These are phyloP conservation scores for Tenthredo notha DNA, from an alignment of 2,888 invertebrate genomes.

Conservation along the genomic window DNA sequence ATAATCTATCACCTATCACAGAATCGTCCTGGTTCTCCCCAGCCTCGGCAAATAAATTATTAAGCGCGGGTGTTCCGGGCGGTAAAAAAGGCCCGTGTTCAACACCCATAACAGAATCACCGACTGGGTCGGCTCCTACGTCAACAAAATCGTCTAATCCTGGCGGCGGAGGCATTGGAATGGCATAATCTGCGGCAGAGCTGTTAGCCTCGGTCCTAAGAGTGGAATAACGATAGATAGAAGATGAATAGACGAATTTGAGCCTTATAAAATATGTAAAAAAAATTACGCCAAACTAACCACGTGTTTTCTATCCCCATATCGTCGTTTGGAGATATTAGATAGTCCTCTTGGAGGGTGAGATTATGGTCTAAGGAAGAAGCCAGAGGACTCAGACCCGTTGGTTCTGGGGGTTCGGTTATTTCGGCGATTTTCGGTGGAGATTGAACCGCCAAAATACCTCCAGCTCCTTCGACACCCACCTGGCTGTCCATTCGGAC, in stretches of 20 bases:
- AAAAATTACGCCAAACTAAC: constrained; percentile 62
- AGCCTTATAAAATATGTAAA: no score
- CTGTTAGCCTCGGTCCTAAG: constrained; percentile 73
- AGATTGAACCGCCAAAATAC: constrained; percentile 73
- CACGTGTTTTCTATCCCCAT: constrained; percentile 79
- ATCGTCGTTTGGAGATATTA: constrained; percentile 68
- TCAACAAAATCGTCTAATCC: constrained; percentile 72
- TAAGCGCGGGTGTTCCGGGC: constrained; percentile 69
- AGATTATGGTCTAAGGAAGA: constrained; percentile 74
- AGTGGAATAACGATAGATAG: neutral
- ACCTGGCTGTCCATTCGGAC: constrained; percentile 75
- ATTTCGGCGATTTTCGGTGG: constrained; percentile 63
- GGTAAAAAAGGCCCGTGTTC: constrained; percentile 75
- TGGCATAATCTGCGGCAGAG: constrained; percentile 72
- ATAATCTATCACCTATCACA: constrained; percentile 68
- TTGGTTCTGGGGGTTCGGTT: constrained; percentile 71
- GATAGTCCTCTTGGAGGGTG: constrained; percentile 73
- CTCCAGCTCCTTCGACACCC: constrained; percentile 70
- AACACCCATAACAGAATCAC: constrained; percentile 67
- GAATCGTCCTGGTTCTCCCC: constrained; percentile 74
- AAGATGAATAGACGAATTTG: neutral
- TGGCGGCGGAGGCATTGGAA: constrained; percentile 74
- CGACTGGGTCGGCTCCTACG: constrained; percentile 69
- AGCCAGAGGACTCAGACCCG: constrained; percentile 74
- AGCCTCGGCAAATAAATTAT: constrained; percentile 74